A percentile compares a stretch with the other conserved stretches of the same genome.
Evolutionary conservation across 1,140 invertebrate species (phyloP).

Genomic region (Colletes latitarsis): DNA sequence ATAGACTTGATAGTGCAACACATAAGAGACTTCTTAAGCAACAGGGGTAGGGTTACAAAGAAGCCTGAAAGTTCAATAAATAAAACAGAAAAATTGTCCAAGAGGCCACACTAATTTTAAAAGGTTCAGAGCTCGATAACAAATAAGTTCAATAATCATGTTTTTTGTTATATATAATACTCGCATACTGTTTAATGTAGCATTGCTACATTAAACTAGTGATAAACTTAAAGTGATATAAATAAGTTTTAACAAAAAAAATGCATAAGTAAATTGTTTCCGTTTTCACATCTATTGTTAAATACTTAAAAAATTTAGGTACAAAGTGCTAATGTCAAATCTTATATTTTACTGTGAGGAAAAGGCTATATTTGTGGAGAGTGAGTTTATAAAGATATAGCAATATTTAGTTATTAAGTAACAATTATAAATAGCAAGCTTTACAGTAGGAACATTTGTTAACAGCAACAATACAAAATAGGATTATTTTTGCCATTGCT

Average conservation of each 20-base stretch:
- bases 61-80: constrained; percentile 73
- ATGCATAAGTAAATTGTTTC: background rate
- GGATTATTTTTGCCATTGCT: constrained; percentile 11
- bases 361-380: constrained; percentile 27
- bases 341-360: constrained; percentile 21
- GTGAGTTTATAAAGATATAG: constrained; percentile 48
- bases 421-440: constrained; percentile 14
- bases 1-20: constrained; percentile 97
- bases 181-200: constrained; percentile 29
- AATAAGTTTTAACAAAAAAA: background rate
- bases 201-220: constrained; percentile 13
- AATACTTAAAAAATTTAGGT: background rate
- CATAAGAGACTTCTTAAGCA: constrained; percentile 90
- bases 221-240: constrained; percentile 10
- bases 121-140: constrained; percentile 14
- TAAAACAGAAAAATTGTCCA: constrained; percentile 68
- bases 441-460: constrained; percentile 2
- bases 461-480: constrained; percentile 9
- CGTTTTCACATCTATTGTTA: background rate
- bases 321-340: constrained; percentile 36
- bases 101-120: constrained; percentile 76
- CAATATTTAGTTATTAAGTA: constrained; percentile 70
- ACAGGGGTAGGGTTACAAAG: constrained; percentile 77
- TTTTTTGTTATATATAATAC: constrained; percentile 37
- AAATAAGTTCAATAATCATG: constrained; percentile 15